Evolutionary conservation across 2,888 invertebrate species (phyloP).

Genomic region (Cyclophora punctaria): DNA sequence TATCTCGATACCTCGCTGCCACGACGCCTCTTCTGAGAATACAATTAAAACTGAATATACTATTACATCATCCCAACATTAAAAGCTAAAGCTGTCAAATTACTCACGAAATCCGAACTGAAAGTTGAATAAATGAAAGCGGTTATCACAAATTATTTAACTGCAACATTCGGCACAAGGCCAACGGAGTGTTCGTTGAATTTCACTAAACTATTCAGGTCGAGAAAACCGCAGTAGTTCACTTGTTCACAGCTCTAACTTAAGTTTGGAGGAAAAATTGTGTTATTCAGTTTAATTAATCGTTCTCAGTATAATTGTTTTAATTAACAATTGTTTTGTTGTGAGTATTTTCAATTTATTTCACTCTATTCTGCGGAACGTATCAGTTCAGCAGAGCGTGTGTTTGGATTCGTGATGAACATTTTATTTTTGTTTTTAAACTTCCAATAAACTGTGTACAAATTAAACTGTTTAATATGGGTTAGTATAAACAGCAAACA

Average conservation of each 20-base stretch:
- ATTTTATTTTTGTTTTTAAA: too few species aligned
- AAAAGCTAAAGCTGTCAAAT: conserved; percentile 40
- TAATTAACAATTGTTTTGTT: too few species aligned
- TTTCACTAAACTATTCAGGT: conserved; percentile 67
- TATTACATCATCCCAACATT: conserved; percentile 6
- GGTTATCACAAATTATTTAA: conserved; percentile 69
- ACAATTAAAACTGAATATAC: conserved; percentile 30
- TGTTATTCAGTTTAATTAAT: conserved; percentile 2
- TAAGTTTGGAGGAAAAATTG: conserved; percentile 37
- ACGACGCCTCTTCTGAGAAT: conserved; percentile 30
- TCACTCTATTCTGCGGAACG: too few species aligned
- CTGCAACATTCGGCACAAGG: conserved; percentile 65
- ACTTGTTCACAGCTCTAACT: conserved; percentile 50
- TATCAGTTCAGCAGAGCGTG: too few species aligned
- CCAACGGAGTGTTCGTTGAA: conserved; percentile 56
- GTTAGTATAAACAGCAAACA: conserved; percentile 13
- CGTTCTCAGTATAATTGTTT: background rate
- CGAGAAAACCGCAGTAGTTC: conserved; percentile 62
- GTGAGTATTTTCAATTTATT: too few species aligned
- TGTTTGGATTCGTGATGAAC: too few species aligned
- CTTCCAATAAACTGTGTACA: too few species aligned
- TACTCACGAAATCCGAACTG: conserved; percentile 41
- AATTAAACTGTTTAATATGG: background rate
- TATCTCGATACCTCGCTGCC: conserved; percentile 35
- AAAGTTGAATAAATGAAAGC: conserved; percentile 64